Evolutionary conservation across 1,140 invertebrate species (phyloP), one percentile per base, ranked within the genome.

Genomic region (Drosophila lacertosa): DNA sequence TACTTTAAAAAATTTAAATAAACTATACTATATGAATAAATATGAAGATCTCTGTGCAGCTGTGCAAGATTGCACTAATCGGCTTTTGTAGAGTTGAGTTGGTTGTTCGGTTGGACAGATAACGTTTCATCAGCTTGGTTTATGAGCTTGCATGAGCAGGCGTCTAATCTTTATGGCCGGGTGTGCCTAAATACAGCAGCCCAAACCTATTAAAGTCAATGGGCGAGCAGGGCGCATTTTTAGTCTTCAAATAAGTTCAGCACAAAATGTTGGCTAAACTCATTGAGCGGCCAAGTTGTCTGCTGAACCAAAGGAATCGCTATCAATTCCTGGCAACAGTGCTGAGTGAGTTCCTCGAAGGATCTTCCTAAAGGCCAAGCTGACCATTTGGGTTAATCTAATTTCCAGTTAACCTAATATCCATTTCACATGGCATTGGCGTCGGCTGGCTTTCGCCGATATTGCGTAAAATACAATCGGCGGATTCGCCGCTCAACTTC

Each of bases 391-490:
- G 4, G 1, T 33, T 37, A 9, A 26, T 29, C 26, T 7, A 39
- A 4, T 33, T 47, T 3, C 22, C 20, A 82, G 83, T 88, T 7
- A 88, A 89, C 54, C 5, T 86, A 0, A 86, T 89, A 35, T 68
- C 77, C 32, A 50, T 89, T n/a, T 58, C 84, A 6, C 86, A 89
- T 75, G 84, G 84, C 47, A 74, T 77, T 18, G 69, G 70, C 24
- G 51, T 84, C 1, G 84, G 86, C 1, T 89, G 84, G 84, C 62
- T 80, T 0, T 77, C 84, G 2, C 84, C 84, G 9, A 77, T 57
- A 7, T 20, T 89, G 32, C 44, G 78, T 5, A 77, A 67, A 4
- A 40, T 89, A 26, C 81, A 90, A 18, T 55, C 86, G 1, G 5
- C 11, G 0, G 42, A 74, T 1, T 54, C 74, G 0, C 77, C 80